Evolutionary conservation across 2,888 invertebrate species (phyloP).

Genomic region (Anticlea derivata): DNA sequence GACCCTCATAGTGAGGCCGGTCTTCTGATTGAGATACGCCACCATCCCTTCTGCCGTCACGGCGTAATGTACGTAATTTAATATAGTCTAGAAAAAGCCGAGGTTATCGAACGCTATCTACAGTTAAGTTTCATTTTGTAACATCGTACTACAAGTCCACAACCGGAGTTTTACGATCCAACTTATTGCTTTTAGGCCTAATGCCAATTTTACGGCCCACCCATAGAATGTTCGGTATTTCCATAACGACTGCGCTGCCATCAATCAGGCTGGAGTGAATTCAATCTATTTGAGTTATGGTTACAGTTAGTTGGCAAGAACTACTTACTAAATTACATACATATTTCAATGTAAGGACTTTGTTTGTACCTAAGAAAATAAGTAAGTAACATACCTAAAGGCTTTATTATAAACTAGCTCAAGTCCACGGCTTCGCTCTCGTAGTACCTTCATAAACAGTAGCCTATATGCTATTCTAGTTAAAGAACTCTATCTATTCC

Average conservation of each 20-base stretch:
- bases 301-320: not conserved
- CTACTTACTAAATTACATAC: not conserved
- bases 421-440: too few species aligned
- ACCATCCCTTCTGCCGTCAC: too few species aligned
- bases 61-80: too few species aligned
- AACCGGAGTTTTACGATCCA: conserved; percentile 40
- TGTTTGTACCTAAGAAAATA: not conserved
- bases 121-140: too few species aligned
- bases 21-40: too few species aligned
- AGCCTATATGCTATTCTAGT: too few species aligned
- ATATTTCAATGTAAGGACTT: not conserved
- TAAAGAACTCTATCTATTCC: too few species aligned
- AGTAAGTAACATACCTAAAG: too few species aligned
- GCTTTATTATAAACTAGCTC: too few species aligned
- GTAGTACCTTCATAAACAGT: too few species aligned
- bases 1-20: too few species aligned
- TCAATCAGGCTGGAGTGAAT: conserved; percentile 15
- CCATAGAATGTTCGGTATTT: conserved; percentile 32
- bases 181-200: conserved; percentile 44
- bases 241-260: conserved; percentile 23
- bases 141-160: conserved; percentile 19
- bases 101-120: too few species aligned
- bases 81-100: not conserved
- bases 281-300: conserved; percentile 7
- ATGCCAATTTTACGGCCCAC: conserved; percentile 47